phyloP scores from a whole-genome alignment of 1,140 invertebrate genomes.

The Leptestheria dahalacensis region DNA sequence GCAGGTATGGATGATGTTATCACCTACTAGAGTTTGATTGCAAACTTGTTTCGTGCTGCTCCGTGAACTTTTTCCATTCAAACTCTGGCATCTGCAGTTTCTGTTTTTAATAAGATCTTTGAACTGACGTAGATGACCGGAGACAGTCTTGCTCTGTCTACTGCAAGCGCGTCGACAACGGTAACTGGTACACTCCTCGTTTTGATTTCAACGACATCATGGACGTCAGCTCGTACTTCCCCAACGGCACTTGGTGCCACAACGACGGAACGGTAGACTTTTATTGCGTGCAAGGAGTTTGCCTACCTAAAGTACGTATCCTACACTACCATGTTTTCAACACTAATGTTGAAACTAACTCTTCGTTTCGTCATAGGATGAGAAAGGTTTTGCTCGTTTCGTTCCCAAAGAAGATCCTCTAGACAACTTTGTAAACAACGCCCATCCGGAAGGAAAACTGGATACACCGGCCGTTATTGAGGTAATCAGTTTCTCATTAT shows the following conservation, averaged over 20 bases:
- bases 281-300: constrained; percentile 56
- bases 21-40: too few species aligned
- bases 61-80: background rate
- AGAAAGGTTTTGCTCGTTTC: too few species aligned
- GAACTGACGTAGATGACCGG: constrained; percentile 33
- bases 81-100: background rate
- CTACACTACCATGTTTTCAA: background rate
- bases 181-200: constrained; percentile 52
- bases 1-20: too few species aligned
- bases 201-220: constrained; percentile 50
- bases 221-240: constrained; percentile 54
- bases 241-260: constrained; percentile 66
- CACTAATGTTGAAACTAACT: too few species aligned
- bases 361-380: too few species aligned
- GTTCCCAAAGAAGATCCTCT: background rate
- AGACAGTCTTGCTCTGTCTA: constrained; percentile 65
- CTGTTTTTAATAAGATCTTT: background rate
- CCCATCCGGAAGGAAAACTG: background rate
- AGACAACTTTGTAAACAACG: background rate
- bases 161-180: constrained; percentile 43
- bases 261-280: constrained; percentile 42
- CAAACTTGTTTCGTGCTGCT: too few species aligned
- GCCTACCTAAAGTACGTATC: constrained; percentile 39
- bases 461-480: background rate
- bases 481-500: background rate